phyloP scores from a whole-genome alignment of 2,113 vertebrate species.

The Taxidea taxus region DNA sequence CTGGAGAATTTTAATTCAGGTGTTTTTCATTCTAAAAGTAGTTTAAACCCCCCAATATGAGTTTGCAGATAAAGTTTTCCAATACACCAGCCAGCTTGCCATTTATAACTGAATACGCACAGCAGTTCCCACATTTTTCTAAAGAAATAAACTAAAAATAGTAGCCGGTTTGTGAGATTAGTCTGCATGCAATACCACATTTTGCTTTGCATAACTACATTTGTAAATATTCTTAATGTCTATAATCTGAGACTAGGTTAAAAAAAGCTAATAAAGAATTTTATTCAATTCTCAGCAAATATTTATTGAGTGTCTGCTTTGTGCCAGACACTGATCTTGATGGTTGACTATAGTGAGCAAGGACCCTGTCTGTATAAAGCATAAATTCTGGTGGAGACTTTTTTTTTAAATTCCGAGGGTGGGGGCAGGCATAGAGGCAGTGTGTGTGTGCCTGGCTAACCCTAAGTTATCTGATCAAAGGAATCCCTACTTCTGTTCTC shows the following conservation, averaged over 20 bases:
- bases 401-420: not conserved
- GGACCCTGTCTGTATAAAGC: not conserved
- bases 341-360: not conserved
- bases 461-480: not conserved
- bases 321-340: not conserved
- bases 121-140: not conserved
- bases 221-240: not conserved
- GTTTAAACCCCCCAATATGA: not conserved
- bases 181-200: not conserved
- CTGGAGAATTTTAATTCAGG: not conserved
- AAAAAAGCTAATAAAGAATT: not conserved
- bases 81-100: not conserved
- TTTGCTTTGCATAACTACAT: not conserved
- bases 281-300: not conserved
- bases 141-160: not conserved
- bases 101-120: not conserved
- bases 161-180: not conserved
- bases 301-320: not conserved
- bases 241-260: not conserved
- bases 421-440: not conserved
- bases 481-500: not conserved
- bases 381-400: not conserved
- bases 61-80: not conserved
- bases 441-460: not conserved
- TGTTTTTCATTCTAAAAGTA: slow-evolving; percentile 4